Evolutionary conservation across 2,888 invertebrate genomes (phyloP).

Genomic region (Meliscaeva auricollis): DNA sequence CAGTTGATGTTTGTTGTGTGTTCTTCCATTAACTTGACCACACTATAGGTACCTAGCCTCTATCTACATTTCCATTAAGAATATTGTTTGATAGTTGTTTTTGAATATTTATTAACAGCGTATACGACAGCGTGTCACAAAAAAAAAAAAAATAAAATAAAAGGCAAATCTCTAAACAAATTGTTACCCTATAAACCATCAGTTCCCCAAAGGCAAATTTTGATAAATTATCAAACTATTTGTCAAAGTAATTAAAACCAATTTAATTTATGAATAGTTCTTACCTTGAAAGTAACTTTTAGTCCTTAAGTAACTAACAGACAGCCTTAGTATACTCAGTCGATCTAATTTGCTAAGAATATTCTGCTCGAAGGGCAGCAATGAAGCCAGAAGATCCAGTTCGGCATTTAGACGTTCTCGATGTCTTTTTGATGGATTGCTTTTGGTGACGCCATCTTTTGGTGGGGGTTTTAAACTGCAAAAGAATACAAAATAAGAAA

Average conservation of each 20-base stretch:
- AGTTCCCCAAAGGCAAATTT: slow-evolving; percentile 7
- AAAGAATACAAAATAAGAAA: slow-evolving; percentile 71
- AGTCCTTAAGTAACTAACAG: slow-evolving; percentile 98
- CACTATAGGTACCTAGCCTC: too few species aligned
- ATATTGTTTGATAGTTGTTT: slow-evolving; percentile 47
- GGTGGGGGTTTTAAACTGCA: slow-evolving; percentile 97
- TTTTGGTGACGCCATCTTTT: slow-evolving; percentile 97
- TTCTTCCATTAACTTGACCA: neutral
- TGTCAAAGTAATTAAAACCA: slow-evolving; percentile 70
- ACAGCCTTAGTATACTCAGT: slow-evolving; percentile 97
- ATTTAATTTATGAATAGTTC: slow-evolving; percentile 78
- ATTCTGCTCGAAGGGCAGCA: slow-evolving; percentile 98
- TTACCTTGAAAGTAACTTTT: slow-evolving; percentile 99
- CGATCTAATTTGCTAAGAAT: slow-evolving; percentile 99
- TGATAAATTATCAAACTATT: slow-evolving; percentile 68
- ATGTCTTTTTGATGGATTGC: slow-evolving; percentile 99
- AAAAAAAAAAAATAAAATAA: slow-evolving; percentile 3
- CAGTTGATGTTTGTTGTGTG: slow-evolving; percentile 12
- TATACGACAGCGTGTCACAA: neutral
- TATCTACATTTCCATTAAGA: slow-evolving; percentile 29
- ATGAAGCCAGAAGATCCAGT: slow-evolving; percentile 97
- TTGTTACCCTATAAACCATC: slow-evolving; percentile 40
- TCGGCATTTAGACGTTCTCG: slow-evolving; percentile 99
- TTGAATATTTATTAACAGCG: slow-evolving; percentile 49
- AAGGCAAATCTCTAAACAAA: slow-evolving; percentile 57